A percentile compares a stretch with the other conserved stretches of the same genome.
phyloP scores from a whole-genome alignment of 1,140 invertebrate genomes.

The Drosophila pruinosa region DNA sequence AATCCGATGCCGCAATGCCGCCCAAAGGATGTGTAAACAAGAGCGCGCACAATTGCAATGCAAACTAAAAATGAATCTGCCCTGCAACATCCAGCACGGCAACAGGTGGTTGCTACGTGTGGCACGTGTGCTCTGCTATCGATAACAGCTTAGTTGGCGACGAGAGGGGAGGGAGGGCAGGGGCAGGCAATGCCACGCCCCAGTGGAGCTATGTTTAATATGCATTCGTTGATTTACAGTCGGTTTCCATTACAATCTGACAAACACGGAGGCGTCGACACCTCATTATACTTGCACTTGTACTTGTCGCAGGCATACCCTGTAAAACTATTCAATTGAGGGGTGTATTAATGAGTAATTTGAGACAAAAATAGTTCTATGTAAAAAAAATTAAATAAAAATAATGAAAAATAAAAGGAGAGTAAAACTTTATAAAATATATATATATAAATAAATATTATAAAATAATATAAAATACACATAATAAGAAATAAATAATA shows the following conservation, averaged over 20 bases:
- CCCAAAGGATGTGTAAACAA: neutral
- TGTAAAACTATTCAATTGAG: neutral
- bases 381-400: neutral
- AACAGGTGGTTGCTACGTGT: constrained; percentile 10
- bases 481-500: too few species aligned
- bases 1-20: constrained; percentile 17
- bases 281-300: constrained; percentile 11
- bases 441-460: too few species aligned
- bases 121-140: constrained; percentile 11
- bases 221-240: constrained; percentile 46
- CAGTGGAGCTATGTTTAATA: constrained; percentile 46
- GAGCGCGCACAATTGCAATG: neutral
- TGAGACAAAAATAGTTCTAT: too few species aligned
- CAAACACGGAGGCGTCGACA: constrained; percentile 3
- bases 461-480: too few species aligned
- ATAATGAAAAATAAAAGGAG: too few species aligned
- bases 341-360: neutral
- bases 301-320: neutral
- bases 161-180: neutral
- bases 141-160: neutral
- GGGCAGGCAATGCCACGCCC: constrained; percentile 9
- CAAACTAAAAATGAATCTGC: neutral
- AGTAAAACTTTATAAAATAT: too few species aligned
- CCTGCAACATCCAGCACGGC: neutral
- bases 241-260: constrained; percentile 51